A percentile compares a stretch with the other conserved stretches of the same genome.
Evolutionary conservation across 2,797 vertebrate genomes (phyloP).

Genomic region (Lates japonicus): DNA sequence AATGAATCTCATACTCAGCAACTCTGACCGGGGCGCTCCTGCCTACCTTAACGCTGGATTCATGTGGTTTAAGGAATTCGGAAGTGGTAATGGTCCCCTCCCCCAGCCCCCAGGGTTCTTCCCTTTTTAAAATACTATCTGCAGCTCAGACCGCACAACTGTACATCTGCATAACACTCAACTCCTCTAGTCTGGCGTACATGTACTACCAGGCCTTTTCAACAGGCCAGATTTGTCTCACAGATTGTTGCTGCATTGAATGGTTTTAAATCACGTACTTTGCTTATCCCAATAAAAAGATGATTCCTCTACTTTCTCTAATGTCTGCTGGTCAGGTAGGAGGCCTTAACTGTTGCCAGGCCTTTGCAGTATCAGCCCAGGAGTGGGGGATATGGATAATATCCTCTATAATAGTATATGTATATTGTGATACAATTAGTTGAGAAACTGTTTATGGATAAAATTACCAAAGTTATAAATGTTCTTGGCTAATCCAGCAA

Average conservation of each 20-base stretch:
- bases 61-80: slow-evolving; percentile 85
- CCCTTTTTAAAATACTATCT: slow-evolving; percentile 44
- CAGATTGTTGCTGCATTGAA: background rate
- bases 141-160: slow-evolving; percentile 20
- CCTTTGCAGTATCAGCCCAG: background rate
- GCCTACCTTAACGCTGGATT: slow-evolving; percentile 71
- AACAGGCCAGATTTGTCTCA: background rate
- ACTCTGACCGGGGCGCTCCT: slow-evolving; percentile 37
- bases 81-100: slow-evolving; percentile 80
- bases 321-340: slow-evolving; percentile 24
- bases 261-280: slow-evolving; percentile 9
- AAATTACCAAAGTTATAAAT: background rate
- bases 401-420: background rate
- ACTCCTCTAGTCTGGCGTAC: background rate
- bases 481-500: background rate
- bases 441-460: background rate
- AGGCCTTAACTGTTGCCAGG: background rate
- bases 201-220: background rate
- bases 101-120: slow-evolving; percentile 65
- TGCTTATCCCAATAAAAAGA: too few species aligned
- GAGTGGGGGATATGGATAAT: background rate
- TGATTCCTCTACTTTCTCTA: background rate
- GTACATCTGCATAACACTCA: slow-evolving; percentile 4
- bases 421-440: background rate
- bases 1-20: slow-evolving; percentile 28